A percentile compares a stretch with the other conserved stretches of the same genome.
Conservation (phyloP, 1,140 invertebrate genomes). For the Cotesia vestalis region DNA sequence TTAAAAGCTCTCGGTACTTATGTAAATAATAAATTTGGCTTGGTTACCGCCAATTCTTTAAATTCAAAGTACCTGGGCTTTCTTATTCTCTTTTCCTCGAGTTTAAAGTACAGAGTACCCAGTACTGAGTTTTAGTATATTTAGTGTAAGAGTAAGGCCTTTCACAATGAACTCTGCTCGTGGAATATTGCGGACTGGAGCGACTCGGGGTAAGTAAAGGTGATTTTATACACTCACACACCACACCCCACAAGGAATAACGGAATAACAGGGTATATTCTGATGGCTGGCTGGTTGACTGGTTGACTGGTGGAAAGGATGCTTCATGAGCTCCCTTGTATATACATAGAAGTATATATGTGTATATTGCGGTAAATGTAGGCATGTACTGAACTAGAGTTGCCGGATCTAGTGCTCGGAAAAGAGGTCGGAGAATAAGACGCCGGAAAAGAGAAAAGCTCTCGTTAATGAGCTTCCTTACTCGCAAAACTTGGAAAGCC, state of each 20-base stretch:
- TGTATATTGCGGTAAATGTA: too few species aligned
- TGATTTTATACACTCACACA: too few species aligned
- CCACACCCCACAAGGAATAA: too few species aligned
- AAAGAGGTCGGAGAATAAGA: background rate
- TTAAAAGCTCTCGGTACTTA: conserved; percentile 49
- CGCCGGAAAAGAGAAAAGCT: conserved; percentile 53
- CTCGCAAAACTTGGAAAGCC: conserved; percentile 59
- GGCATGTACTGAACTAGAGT: too few species aligned
- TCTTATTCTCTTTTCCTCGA: background rate
- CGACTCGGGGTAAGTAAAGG: conserved; percentile 21
- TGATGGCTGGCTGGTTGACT: too few species aligned
- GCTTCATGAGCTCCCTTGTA: background rate
- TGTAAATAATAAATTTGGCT: conserved; percentile 53
- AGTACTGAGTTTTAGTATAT: background rate
- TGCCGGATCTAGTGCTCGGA: too few species aligned
- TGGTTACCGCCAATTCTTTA: conserved; percentile 35
- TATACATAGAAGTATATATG: background rate
- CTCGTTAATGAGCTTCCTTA: conserved; percentile 66
- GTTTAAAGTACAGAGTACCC: background rate
- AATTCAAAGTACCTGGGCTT: conserved; percentile 7
- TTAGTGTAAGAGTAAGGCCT: background rate
- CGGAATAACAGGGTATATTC: too few species aligned
- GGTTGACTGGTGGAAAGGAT: too few species aligned
- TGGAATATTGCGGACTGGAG: background rate
- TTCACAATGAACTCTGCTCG: background rate